Evolutionary conservation across 2,113 vertebrate species (phyloP).

Genomic region (Oncorhynchus keta): DNA sequence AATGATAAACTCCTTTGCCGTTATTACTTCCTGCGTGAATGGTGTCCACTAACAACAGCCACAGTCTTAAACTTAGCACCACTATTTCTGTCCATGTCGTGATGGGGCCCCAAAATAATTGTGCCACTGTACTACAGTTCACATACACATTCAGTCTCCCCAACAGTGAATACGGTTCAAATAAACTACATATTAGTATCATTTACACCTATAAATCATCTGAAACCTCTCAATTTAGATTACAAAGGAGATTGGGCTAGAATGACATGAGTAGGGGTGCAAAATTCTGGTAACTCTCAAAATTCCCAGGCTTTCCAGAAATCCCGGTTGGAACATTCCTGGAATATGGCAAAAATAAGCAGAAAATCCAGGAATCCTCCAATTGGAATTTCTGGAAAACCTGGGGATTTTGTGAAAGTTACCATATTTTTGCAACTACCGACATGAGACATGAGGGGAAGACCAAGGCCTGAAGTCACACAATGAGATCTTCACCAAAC

Average conservation of each 20-base stretch:
- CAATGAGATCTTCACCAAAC: not conserved
- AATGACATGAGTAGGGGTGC: not conserved
- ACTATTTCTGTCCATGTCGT: constrained; percentile 65
- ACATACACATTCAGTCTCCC: not conserved
- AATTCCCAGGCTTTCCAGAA: too few relatives aligned
- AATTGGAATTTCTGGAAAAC: too few relatives aligned
- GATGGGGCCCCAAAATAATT: not conserved
- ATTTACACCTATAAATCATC: not conserved
- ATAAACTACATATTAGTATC: not conserved
- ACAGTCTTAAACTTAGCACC: constrained; percentile 67
- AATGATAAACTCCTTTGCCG: constrained; percentile 68
- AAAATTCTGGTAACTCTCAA: too few relatives aligned
- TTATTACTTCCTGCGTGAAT: constrained; percentile 71
- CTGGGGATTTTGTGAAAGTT: too few relatives aligned
- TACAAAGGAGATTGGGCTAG: not conserved
- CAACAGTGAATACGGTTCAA: not conserved
- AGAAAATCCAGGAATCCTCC: too few relatives aligned
- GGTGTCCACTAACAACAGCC: constrained; percentile 55
- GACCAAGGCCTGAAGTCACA: not conserved
- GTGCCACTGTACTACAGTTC: not conserved
- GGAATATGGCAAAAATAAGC: too few relatives aligned
- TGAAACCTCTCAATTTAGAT: not conserved
- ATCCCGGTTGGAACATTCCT: not conserved
- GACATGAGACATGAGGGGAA: not conserved
- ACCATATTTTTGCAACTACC: too few relatives aligned